Conservation (phyloP, 2,113 vertebrate species). For the Colinus virginianus region DNA sequence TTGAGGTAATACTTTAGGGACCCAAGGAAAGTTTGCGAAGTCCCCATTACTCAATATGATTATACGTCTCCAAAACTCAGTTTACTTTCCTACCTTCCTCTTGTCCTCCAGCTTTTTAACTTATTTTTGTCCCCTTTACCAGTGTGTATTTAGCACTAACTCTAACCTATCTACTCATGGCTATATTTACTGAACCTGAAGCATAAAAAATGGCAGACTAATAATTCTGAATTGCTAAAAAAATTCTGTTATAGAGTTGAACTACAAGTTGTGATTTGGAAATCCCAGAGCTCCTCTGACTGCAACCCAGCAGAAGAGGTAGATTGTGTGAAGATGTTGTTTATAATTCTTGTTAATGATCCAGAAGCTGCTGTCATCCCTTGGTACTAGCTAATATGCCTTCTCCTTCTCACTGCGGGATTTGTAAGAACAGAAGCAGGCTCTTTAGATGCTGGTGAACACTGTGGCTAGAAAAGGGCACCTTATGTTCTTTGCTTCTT, state of each 20-base stretch:
- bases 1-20: background rate
- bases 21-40: background rate
- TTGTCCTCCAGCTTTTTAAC: background rate
- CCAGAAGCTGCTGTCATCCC: background rate
- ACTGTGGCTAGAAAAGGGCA: slow-evolving; percentile 37
- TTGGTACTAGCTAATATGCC: background rate
- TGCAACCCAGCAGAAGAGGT: background rate
- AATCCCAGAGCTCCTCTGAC: background rate
- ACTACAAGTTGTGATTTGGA: background rate
- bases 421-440: background rate
- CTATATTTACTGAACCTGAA: background rate
- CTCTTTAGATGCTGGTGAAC: slow-evolving; percentile 20
- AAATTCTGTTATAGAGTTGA: background rate
- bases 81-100: background rate
- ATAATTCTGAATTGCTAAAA: background rate
- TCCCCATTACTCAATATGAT: background rate
- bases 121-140: background rate
- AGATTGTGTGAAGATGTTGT: background rate
- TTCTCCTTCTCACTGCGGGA: background rate
- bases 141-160: rapidly evolving
- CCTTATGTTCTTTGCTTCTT: slow-evolving; percentile 42
- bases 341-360: background rate
- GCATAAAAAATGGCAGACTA: background rate
- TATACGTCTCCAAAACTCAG: background rate
- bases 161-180: background rate